Percentiles rank a stretch among this genome's conserved stretches.
These are phyloP conservation scores for Diarsia rubi DNA, from an alignment of 2,888 invertebrate genomes.

Conservation along the genomic window DNA sequence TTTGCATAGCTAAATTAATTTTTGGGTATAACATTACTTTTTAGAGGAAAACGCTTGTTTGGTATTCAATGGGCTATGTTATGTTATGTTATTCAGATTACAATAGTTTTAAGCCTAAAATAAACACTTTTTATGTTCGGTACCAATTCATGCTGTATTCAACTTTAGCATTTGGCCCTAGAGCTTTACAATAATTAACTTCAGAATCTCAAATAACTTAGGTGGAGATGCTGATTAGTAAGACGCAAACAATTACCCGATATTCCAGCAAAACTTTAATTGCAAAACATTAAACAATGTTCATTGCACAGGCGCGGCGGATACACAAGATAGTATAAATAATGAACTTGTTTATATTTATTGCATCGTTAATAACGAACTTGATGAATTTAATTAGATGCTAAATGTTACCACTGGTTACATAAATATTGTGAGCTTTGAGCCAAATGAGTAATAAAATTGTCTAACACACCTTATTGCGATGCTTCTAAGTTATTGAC, in stretches of 20 bases:
- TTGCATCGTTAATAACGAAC: conserved; percentile 66
- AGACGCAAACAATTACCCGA: conserved; percentile 54
- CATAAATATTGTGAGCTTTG: conserved; percentile 62
- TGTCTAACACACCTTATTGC: conserved; percentile 61
- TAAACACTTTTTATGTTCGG: background rate
- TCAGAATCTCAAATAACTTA: conserved; percentile 18
- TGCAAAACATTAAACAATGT: conserved; percentile 63
- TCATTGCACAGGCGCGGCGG: conserved; percentile 65
- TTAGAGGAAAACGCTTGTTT: background rate
- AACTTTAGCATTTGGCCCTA: background rate
- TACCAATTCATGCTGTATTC: background rate
- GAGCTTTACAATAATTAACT: background rate
- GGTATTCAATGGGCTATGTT: background rate
- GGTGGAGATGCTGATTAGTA: conserved; percentile 42
- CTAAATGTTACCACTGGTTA: conserved; percentile 63
- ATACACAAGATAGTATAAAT: conserved; percentile 67
- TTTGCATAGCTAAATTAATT: conserved; percentile 26
- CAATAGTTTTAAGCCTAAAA: no score
- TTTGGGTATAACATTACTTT: background rate
- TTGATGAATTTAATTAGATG: conserved; percentile 69
- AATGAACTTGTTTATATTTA: conserved; percentile 70
- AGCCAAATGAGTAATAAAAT: conserved; percentile 65
- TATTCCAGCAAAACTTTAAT: conserved; percentile 49
- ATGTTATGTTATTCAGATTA: no score
- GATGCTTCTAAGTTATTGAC: conserved; percentile 48